Percentiles rank a stretch among this genome's conserved stretches.
Evolutionary conservation across 2,797 vertebrate genomes (phyloP).

Genomic region (Uromys caudimaculatus): DNA sequence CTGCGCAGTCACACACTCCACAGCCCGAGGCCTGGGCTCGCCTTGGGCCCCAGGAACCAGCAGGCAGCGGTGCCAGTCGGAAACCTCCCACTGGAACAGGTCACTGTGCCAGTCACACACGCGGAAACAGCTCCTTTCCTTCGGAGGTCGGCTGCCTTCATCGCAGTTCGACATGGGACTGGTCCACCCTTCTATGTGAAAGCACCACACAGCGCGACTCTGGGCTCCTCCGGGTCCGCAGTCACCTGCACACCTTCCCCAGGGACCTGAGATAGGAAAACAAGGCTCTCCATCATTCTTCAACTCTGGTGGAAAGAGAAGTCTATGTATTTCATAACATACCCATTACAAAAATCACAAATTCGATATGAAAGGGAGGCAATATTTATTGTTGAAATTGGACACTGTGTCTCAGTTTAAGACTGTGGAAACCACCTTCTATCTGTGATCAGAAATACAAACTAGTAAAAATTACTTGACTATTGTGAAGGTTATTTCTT

Average conservation of each 20-base stretch:
- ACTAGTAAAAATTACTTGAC: background rate
- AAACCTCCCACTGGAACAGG: slow-evolving; percentile 96
- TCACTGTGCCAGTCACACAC: slow-evolving; percentile 97
- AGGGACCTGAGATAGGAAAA: slow-evolving; percentile 91
- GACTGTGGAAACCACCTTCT: background rate
- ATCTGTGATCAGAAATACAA: background rate
- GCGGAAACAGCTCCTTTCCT: slow-evolving; percentile 94
- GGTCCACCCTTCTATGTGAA: slow-evolving; percentile 96
- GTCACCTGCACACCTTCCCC: slow-evolving; percentile 95
- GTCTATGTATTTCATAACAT: background rate
- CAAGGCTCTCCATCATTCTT: background rate
- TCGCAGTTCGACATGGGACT: slow-evolving; percentile 93
- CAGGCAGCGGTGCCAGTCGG: slow-evolving; percentile 93
- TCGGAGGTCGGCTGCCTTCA: slow-evolving; percentile 90
- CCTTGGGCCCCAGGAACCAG: slow-evolving; percentile 86
- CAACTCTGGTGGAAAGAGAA: background rate
- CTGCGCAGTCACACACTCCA: slow-evolving; percentile 93
- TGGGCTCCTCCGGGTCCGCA: slow-evolving; percentile 94
- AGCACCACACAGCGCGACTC: slow-evolving; percentile 94
- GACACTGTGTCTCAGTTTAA: background rate
- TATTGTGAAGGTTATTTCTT: background rate
- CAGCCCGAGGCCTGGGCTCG: slow-evolving; percentile 84
- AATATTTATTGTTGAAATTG: background rate
- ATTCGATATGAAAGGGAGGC: background rate
- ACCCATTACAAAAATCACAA: background rate